These are phyloP conservation scores for Linhomoeus sp. DNA, from an alignment of 2,888 invertebrate species.

Conservation along the genomic window DNA sequence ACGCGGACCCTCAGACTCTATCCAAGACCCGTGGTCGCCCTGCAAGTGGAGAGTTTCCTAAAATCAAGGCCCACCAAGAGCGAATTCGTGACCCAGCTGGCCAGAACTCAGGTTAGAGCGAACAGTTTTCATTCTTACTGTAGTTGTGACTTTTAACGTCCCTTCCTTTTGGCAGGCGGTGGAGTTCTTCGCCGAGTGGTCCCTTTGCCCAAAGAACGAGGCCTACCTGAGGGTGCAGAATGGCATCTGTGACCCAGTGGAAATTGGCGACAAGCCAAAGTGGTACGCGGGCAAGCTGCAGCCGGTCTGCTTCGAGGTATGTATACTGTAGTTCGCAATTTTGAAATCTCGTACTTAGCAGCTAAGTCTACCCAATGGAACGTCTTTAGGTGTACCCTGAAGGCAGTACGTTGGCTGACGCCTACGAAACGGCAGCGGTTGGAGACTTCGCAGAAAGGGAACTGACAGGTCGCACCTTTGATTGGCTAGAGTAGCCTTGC, in stretches of 20 bases:
- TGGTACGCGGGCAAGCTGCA: slow-evolving; percentile 81
- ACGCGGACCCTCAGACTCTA: slow-evolving; percentile 84
- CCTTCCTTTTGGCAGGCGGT: too few species aligned
- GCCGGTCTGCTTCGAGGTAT: slow-evolving; percentile 67
- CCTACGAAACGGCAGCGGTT: slow-evolving; percentile 2
- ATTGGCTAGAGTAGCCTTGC: too few species aligned
- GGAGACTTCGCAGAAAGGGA: not conserved
- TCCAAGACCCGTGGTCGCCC: slow-evolving; percentile 93
- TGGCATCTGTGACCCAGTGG: slow-evolving; percentile 71
- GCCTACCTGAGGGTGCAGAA: slow-evolving; percentile 93
- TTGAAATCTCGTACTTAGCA: too few species aligned
- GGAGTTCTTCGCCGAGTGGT: slow-evolving; percentile 96
- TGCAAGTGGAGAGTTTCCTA: slow-evolving; percentile 74
- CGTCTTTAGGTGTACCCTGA: slow-evolving; percentile 21
- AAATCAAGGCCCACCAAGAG: slow-evolving; percentile 73
- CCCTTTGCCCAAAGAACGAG: slow-evolving; percentile 84
- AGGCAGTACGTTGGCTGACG: slow-evolving; percentile 16
- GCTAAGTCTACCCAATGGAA: too few species aligned
- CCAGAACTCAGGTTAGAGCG: slow-evolving; percentile 33
- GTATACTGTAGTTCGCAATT: too few species aligned
- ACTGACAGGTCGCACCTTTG: too few species aligned
- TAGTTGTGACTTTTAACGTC: too few species aligned
- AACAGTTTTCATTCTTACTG: too few species aligned
- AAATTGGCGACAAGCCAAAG: slow-evolving; percentile 90
- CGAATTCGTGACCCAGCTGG: slow-evolving; percentile 69